These are phyloP conservation scores for Diabrotica undecimpunctata DNA, from an alignment of 1,140 invertebrate genomes.

Conservation along the genomic window DNA sequence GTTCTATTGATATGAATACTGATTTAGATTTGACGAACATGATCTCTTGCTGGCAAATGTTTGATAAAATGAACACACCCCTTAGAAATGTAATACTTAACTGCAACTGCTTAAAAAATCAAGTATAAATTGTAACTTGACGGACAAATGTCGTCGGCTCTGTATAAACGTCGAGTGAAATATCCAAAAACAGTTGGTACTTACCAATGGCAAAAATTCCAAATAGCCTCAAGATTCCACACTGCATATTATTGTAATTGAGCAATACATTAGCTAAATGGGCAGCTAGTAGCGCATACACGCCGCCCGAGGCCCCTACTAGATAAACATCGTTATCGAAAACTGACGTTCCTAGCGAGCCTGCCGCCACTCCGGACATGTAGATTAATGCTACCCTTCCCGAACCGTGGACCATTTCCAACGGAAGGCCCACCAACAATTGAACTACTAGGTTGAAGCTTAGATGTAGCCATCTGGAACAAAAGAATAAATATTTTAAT, in stretches of 20 bases:
- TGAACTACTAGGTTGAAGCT: constrained; percentile 93
- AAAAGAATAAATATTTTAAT: constrained; percentile 9
- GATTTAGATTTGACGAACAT: too few species aligned
- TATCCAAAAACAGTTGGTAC: constrained; percentile 36
- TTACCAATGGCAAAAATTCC: constrained; percentile 90
- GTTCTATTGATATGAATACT: too few species aligned
- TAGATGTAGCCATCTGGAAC: constrained; percentile 86
- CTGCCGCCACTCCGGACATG: constrained; percentile 88
- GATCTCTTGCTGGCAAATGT: too few species aligned
- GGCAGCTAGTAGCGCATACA: constrained; percentile 89
- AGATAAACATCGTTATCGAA: constrained; percentile 91
- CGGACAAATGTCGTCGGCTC: too few species aligned
- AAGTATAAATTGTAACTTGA: too few species aligned
- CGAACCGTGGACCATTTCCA: constrained; percentile 97
- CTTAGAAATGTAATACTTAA: too few species aligned
- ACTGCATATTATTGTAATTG: constrained; percentile 96
- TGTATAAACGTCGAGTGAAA: too few species aligned
- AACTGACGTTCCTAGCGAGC: constrained; percentile 89
- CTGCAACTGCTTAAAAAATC: too few species aligned
- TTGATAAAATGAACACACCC: too few species aligned
- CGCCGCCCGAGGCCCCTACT: constrained; percentile 90
- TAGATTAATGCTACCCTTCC: constrained; percentile 86
- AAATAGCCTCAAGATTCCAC: constrained; percentile 83
- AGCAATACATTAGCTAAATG: constrained; percentile 92
- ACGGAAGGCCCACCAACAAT: constrained; percentile 81